Conservation (phyloP, 2,888 invertebrate genomes). For the Choristoneura rosaceana region DNA sequence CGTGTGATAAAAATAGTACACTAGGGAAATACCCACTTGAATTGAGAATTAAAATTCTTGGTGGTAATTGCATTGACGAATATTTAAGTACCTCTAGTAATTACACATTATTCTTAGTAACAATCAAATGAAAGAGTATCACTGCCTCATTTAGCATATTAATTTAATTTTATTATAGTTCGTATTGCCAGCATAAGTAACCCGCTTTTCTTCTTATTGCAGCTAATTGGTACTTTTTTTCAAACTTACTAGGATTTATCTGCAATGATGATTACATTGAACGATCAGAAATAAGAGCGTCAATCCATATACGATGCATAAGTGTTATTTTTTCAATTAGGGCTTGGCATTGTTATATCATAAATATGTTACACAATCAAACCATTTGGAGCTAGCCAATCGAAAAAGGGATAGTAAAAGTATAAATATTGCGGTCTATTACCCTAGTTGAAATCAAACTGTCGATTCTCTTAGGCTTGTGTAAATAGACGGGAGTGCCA, state of each 20-base stretch:
- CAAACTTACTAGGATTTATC: not conserved
- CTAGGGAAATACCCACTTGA: not conserved
- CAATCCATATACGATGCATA: not conserved
- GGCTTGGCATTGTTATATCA: no score
- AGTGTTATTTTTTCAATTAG: no score
- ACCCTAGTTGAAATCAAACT: not conserved
- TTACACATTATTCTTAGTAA: slow-evolving; percentile 22
- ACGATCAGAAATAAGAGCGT: not conserved
- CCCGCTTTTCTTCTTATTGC: not conserved
- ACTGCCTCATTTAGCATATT: slow-evolving; percentile 26
- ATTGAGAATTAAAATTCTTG: not conserved
- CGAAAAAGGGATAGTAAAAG: not conserved
- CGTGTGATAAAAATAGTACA: not conserved
- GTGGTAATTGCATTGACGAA: slow-evolving; percentile 2
- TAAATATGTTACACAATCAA: no score
- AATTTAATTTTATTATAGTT: slow-evolving; percentile 28
- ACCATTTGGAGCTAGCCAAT: not conserved
- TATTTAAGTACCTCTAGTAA: slow-evolving; percentile 12
- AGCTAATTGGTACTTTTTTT: not conserved
- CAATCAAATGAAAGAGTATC: slow-evolving; percentile 30
- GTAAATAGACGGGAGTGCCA: no score
- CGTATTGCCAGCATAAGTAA: slow-evolving; percentile 3
- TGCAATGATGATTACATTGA: not conserved
- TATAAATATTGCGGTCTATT: not conserved
- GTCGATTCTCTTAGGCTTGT: not conserved